Evolutionary conservation across 1,140 invertebrate species (phyloP), one percentile per base, ranked within the genome.

Genomic region (Penaeus japonicus): DNA sequence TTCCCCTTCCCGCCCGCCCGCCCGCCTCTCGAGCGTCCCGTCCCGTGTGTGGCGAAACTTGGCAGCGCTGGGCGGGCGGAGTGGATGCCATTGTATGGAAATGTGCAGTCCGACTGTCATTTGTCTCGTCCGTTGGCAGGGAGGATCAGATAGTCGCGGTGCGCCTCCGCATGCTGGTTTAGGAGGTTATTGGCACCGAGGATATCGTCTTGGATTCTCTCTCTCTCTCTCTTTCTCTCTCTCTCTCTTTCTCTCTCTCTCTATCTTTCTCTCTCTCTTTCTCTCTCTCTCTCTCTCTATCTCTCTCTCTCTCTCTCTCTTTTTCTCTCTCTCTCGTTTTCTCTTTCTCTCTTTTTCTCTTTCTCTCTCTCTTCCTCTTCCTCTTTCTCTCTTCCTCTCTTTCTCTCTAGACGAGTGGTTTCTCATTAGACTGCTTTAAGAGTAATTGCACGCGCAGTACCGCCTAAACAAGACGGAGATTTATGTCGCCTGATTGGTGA

Each of bases 81-180:
- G 87, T 88, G 87, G 87, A 88, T 88, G 47, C 87, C 80, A 88
- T 88, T 88, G 87, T 88, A 88, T 88, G 87, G 87, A 88, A 88
- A 88, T 88, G 87, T 88, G 87, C 87, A 88, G 87, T 88, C 87
- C 87, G 80, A 88, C 80, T 88, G 80, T 88, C 87, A 88, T 88
- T 88, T 88, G 87, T 88, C 87, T 88, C 62, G 87, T 88, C 53
- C 47, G 80, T 47, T 83, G 87, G 87, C 81, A 88, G 87, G 87
- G 87, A 88, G 80, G 87, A 88, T 88, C 87, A 77, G 87, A 88
- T 88, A 83, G 62, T 77, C 65, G 24, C 62, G 80, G 87, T 59
- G 65, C 24, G 83, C 80, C 87, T 88, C 80, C 80, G 80, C 79
- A 55, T 83, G 65, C 81, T 83, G 80, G 65, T 83, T 88, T 88